These are phyloP conservation scores for Ammodytes marinus DNA, from an alignment of 2,113 vertebrate genomes.

Conservation along the genomic window DNA sequence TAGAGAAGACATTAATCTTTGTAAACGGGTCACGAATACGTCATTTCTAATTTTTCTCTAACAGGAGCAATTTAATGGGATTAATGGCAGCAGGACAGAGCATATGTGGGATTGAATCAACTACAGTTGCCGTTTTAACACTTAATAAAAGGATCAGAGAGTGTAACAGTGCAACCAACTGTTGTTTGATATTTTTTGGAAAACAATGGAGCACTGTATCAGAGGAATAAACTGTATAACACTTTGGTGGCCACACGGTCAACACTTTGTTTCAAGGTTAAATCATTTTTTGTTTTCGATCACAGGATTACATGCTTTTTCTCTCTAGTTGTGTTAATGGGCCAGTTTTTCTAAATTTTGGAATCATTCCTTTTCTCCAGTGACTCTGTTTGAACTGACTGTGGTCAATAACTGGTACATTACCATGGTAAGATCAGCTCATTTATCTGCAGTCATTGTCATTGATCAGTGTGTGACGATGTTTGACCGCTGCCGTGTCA, in stretches of 20 bases:
- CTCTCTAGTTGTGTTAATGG: background rate
- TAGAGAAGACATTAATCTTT: background rate
- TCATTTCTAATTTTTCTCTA: background rate
- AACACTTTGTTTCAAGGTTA: too few species aligned
- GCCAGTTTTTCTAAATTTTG: background rate
- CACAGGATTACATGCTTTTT: background rate
- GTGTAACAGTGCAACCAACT: too few species aligned
- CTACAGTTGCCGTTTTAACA: background rate
- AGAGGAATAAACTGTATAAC: too few species aligned
- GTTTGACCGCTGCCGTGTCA: slow-evolving; percentile 36
- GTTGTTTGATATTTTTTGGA: background rate
- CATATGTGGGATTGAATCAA: background rate
- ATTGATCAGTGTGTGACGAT: background rate
- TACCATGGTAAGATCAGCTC: slow-evolving; percentile 91
- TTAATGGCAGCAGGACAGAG: background rate
- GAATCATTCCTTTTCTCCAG: slow-evolving; percentile 73
- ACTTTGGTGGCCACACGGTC: too few species aligned
- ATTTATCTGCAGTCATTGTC: background rate
- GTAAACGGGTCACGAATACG: background rate
- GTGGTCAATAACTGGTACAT: slow-evolving; percentile 99
- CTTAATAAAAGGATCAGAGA: too few species aligned
- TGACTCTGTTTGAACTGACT: slow-evolving; percentile 96
- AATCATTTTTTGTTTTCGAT: too few species aligned
- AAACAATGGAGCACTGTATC: background rate
- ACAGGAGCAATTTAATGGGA: background rate